phyloP scores from a whole-genome alignment of 1,140 invertebrate genomes.

The Atta colombica region DNA sequence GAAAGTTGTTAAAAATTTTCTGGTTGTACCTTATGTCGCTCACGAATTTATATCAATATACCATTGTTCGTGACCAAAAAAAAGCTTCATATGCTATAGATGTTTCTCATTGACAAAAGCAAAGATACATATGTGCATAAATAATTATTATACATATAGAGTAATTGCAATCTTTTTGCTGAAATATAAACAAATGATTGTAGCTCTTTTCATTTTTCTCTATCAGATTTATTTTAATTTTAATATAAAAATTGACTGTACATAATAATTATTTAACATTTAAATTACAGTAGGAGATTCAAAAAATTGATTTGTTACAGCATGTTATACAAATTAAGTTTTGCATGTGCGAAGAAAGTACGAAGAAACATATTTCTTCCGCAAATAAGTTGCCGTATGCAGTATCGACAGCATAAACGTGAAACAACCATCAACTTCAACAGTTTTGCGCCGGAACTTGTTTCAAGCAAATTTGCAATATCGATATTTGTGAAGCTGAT shows the following conservation, averaged over 20 bases:
- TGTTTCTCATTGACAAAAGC: background rate
- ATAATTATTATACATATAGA: background rate
- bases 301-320: background rate
- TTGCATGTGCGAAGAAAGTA: background rate
- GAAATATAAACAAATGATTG: background rate
- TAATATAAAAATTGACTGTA: background rate
- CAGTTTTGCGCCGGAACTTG: background rate
- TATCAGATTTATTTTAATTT: background rate
- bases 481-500: constrained; percentile 8
- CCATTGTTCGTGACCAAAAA: background rate
- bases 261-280: background rate
- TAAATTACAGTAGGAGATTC: background rate
- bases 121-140: background rate
- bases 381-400: background rate
- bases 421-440: background rate
- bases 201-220: background rate
- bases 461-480: constrained; percentile 22
- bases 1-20: constrained; percentile 40
- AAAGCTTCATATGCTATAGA: background rate
- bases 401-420: background rate
- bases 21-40: background rate
- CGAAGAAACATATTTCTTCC: background rate
- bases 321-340: constrained; percentile 2
- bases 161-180: background rate
- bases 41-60: background rate